Conservation (phyloP, 2,113 vertebrate genomes). For the Lampris megalopsis region DNA sequence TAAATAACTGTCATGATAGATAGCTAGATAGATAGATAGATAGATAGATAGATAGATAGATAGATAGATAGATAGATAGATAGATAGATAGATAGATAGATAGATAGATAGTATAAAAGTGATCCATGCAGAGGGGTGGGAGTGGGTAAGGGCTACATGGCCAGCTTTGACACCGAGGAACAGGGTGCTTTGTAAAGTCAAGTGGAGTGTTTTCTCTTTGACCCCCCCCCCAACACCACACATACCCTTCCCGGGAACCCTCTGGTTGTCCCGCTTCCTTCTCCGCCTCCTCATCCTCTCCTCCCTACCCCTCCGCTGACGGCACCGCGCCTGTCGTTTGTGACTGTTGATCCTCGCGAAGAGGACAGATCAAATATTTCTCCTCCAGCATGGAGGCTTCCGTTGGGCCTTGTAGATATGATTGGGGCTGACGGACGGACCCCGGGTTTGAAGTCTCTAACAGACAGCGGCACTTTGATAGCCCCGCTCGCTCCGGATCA, state of each 20-base stretch:
- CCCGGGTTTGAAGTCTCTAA: constrained; percentile 81
- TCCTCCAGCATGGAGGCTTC: constrained; percentile 80
- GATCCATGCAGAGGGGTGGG: too few relatives aligned
- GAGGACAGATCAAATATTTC: constrained; percentile 87
- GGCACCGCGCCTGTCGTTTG: constrained; percentile 61
- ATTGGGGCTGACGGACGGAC: constrained; percentile 83
- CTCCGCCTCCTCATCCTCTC: constrained; percentile 18
- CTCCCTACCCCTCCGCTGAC: constrained; percentile 33
- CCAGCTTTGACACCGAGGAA: neutral
- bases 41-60: constrained; percentile 59
- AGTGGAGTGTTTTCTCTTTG: constrained; percentile 32
- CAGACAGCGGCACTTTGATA: constrained; percentile 84
- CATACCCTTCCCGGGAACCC: constrained; percentile 1
- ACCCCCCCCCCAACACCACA: constrained; percentile 40
- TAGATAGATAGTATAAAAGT: neutral
- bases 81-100: constrained; percentile 7
- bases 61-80: constrained; percentile 31
- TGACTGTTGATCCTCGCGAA: constrained; percentile 83
- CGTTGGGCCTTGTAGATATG: constrained; percentile 76
- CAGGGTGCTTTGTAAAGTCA: constrained; percentile 14
- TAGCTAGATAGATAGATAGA: constrained; percentile 54
- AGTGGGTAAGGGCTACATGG: too few relatives aligned
- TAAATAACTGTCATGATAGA: constrained; percentile 69
- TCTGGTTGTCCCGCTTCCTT: constrained; percentile 18
- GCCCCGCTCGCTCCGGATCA: constrained; percentile 72